Base-by-base conservation (phyloP, 2,888 invertebrate species). In the Drosophila recens region DNA sequence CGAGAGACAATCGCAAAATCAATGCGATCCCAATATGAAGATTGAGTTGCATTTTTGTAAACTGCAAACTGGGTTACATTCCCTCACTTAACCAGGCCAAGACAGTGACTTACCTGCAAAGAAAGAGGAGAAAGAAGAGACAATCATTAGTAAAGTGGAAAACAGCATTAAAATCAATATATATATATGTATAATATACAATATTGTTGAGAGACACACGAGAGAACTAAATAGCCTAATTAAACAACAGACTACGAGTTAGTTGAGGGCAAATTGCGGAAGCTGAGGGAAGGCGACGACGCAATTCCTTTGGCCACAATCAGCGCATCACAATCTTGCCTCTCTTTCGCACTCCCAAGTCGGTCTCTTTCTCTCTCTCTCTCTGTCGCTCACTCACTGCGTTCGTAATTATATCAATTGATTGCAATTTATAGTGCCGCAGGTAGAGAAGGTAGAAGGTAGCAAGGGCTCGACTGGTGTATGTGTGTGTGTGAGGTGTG, bases 381-480 rank as follows among this genome's bases (percentile, higher is more conserved):
- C 27, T n/a, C 27, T 33, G 13, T 40, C 36, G 34, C 52, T 30
- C 15, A 1, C 49, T 11, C 10, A n/a, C 45, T 46, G 51, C 46
- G 42, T 38, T 62, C 76, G 80, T 84, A 86, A 86, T 86, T 86
- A 84, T 82, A 79, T 72, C 82, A 87, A 86, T 86, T 86, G 86
- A 86, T 86, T 83, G 86, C 88, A 87, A 87, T 87, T 86, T 86
- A 84, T 84, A 72, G 80, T 78, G 80, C 68, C 52, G 65, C 75
- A 61, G 63, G 74, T 63, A 59, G 63, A 42, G 52, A 67, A 38
- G 54, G 30, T 17, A 42, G 52, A 67, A 27, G 54, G 30, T 15
- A 53, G 38, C 40, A 63, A 54, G 54, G 68, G 65, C 27, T 27
- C 5, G 17, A 3, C 15, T 6, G 11, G 34, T 33, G 15, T 27